Percentiles rank a stretch among this genome's conserved stretches.
These are phyloP conservation scores for Anaspis maculata DNA, from an alignment of 2,888 invertebrate species.

Conservation along the genomic window DNA sequence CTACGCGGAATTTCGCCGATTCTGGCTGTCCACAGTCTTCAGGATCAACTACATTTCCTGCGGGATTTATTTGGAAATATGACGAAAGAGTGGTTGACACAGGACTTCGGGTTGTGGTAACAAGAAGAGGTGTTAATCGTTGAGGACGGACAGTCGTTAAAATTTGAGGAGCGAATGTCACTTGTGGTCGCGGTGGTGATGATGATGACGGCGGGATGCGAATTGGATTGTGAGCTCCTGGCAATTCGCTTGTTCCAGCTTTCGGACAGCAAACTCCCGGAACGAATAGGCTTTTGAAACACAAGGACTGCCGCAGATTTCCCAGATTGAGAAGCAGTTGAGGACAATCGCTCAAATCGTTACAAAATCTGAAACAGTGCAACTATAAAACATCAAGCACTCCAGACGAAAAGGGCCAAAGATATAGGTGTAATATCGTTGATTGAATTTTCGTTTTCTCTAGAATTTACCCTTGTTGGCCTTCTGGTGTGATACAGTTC, in stretches of 20 bases:
- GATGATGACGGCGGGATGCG: too few relatives aligned
- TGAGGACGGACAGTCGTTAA: too few relatives aligned
- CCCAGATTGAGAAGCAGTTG: constrained; percentile 73
- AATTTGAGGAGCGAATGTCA: too few relatives aligned
- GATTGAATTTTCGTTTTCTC: constrained; percentile 2
- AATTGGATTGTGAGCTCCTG: too few relatives aligned
- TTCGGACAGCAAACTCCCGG: constrained; percentile 87
- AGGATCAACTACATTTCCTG: constrained; percentile 2
- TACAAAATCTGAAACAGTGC: constrained; percentile 50
- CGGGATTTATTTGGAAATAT: constrained; percentile 3
- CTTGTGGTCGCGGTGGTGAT: too few relatives aligned
- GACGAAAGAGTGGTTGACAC: neutral
- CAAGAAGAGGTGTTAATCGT: constrained; percentile 29
- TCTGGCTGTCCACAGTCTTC: constrained; percentile 76
- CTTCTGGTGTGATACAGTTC: constrained; percentile 76
- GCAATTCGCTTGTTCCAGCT: too few relatives aligned
- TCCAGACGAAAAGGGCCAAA: too few relatives aligned
- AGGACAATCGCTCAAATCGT: constrained; percentile 83
- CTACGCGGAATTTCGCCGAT: constrained; percentile 78
- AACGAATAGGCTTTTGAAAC: constrained; percentile 84
- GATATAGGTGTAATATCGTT: too few relatives aligned
- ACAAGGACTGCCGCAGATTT: constrained; percentile 75
- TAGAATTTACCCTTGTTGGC: constrained; percentile 53
- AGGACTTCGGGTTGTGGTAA: neutral
- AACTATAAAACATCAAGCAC: too few relatives aligned